Percentiles rank a stretch among this genome's conserved stretches.
phyloP scores from a whole-genome alignment of 2,797 vertebrate genomes.

The Cirrhinus molitorella region DNA sequence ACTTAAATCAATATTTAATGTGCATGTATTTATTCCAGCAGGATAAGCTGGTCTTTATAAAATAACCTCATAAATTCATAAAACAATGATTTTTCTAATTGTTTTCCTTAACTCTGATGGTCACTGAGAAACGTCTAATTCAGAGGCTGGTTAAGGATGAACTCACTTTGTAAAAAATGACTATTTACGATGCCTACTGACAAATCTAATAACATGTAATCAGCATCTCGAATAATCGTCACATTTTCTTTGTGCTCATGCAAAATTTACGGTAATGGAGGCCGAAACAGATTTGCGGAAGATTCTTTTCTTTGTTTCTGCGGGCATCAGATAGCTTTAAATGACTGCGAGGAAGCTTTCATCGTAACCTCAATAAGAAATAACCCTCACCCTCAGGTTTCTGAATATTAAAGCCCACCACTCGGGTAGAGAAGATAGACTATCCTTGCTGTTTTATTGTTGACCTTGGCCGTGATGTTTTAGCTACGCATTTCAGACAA shows the following conservation, averaged over 20 bases:
- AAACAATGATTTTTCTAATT: background rate
- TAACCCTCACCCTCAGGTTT: background rate
- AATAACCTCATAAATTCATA: background rate
- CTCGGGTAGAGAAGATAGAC: constrained; percentile 22
- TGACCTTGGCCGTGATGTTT: constrained; percentile 52
- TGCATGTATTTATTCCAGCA: background rate
- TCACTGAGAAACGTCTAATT: background rate
- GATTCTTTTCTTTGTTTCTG: background rate
- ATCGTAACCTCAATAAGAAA: background rate
- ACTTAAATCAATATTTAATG: background rate
- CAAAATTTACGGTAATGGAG: background rate
- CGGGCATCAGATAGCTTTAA: background rate
- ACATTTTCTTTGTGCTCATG: constrained; percentile 40
- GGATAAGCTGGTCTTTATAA: background rate
- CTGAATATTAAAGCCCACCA: background rate
- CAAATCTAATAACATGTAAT: background rate
- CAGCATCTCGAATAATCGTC: constrained; percentile 24
- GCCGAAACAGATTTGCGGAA: constrained; percentile 21
- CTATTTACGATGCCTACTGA: background rate
- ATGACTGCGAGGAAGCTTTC: background rate
- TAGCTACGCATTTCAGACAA: background rate
- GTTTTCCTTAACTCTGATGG: background rate
- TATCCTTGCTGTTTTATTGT: constrained; percentile 23
- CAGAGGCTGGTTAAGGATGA: background rate
- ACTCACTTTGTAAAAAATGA: background rate